phyloP scores from a whole-genome alignment of 2,888 invertebrate species.

The Blastobasis lacticolella region DNA sequence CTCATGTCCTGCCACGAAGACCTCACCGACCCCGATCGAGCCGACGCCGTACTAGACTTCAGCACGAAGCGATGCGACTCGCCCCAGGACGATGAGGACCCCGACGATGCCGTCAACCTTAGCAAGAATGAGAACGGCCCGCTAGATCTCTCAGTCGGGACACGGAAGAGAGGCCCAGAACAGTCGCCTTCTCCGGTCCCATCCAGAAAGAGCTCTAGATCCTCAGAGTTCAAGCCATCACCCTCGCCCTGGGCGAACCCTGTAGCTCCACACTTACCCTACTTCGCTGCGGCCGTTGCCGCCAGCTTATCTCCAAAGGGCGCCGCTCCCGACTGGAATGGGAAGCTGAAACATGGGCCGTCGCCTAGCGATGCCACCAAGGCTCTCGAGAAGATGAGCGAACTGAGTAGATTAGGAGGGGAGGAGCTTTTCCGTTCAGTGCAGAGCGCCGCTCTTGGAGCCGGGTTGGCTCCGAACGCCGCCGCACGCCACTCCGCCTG shows the following conservation, averaged over 20 bases:
- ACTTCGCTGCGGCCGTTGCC: conserved; percentile 86
- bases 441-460: conserved; percentile 67
- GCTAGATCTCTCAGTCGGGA: conserved; percentile 85
- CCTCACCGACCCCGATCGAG: conserved; percentile 75
- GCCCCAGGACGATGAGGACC: conserved; percentile 45
- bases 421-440: conserved; percentile 82
- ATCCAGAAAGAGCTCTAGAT: conserved; percentile 78
- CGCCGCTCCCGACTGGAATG: conserved; percentile 82
- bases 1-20: conserved; percentile 86
- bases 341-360: conserved; percentile 82
- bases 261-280: conserved; percentile 84
- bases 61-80: conserved; percentile 80
- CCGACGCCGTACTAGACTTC: conserved; percentile 83
- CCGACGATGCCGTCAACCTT: conserved; percentile 81
- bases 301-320: conserved; percentile 84
- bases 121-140: conserved; percentile 83
- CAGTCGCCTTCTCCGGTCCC: conserved; percentile 77
- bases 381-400: conserved; percentile 93
- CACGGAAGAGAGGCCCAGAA: conserved; percentile 81
- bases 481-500: conserved; percentile 90
- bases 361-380: conserved; percentile 89
- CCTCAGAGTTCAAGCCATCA: conserved; percentile 79
- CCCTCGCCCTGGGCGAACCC: conserved; percentile 87
- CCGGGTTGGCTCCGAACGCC: conserved; percentile 67
- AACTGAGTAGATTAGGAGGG: conserved; percentile 88